Evolutionary conservation across 2,113 vertebrate species (phyloP).

Genomic region (Rhegmatorhina hoffmannsi): DNA sequence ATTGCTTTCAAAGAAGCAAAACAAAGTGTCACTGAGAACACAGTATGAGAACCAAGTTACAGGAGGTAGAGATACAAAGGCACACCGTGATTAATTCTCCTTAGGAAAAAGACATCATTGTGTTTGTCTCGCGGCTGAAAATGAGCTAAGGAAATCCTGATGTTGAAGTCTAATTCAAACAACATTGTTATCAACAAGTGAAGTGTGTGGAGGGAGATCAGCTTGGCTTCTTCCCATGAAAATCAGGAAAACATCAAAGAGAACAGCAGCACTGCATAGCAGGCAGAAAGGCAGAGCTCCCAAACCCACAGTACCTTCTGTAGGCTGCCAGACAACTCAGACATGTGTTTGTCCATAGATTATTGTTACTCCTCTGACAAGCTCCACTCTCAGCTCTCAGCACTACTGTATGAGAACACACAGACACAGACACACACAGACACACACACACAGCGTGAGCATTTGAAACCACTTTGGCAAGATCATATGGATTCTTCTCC

Average conservation of each 20-base stretch:
- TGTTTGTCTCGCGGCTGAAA: background rate
- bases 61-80: background rate
- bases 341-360: background rate
- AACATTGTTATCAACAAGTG: background rate
- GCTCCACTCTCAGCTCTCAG: background rate
- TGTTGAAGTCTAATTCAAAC: background rate
- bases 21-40: background rate
- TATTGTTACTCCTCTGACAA: background rate
- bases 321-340: background rate
- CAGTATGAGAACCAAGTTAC: background rate
- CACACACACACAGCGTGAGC: background rate
- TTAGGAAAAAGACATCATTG: background rate
- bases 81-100: background rate
- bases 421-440: too few relatives aligned
- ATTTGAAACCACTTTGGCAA: background rate
- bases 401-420: background rate
- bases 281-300: background rate
- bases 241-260: background rate
- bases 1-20: background rate
- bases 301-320: background rate
- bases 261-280: background rate
- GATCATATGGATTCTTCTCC: background rate
- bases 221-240: background rate
- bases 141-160: background rate
- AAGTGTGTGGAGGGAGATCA: background rate